Evolutionary conservation across 2,797 vertebrate species (phyloP).

Genomic region (Gallinago solitaria): DNA sequence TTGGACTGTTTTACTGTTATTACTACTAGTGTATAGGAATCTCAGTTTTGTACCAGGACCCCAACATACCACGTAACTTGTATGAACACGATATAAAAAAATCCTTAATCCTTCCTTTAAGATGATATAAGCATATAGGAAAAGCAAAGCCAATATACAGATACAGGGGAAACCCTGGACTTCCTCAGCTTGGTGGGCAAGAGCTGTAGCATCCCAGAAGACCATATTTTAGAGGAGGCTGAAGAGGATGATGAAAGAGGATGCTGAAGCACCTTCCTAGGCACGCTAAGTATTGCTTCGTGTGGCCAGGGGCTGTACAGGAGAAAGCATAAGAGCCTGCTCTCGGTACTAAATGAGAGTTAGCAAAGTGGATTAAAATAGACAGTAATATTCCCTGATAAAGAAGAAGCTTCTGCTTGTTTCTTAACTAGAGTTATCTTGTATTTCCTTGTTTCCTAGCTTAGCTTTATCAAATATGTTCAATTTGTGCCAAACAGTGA

Average conservation of each 20-base stretch:
- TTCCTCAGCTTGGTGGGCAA: not conserved
- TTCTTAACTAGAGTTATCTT: not conserved
- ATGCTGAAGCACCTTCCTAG: not conserved
- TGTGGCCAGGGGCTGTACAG: not conserved
- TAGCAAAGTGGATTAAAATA: not conserved
- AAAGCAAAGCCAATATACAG: not conserved
- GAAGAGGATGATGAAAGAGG: not conserved
- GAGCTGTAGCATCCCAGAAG: not conserved
- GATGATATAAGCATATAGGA: accelerated
- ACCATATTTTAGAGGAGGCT: not conserved
- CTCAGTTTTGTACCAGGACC: not conserved
- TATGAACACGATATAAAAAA: not conserved
- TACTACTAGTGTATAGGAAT: not conserved
- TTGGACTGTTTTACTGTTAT: not conserved
- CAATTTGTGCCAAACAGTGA: not conserved
- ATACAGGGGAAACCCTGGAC: not conserved
- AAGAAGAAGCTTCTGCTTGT: not conserved
- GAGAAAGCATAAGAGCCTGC: not conserved
- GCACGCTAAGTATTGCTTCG: accelerated
- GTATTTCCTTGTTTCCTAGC: not conserved
- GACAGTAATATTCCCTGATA: not conserved
- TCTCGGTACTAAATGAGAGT: not conserved
- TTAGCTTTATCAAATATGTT: not conserved
- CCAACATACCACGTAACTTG: accelerated
- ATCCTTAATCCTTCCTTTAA: not conserved